Evolutionary conservation across 1,140 invertebrate genomes (phyloP), one percentile per base, ranked within the genome.

Genomic region (Neoseiulus cucumeris): DNA sequence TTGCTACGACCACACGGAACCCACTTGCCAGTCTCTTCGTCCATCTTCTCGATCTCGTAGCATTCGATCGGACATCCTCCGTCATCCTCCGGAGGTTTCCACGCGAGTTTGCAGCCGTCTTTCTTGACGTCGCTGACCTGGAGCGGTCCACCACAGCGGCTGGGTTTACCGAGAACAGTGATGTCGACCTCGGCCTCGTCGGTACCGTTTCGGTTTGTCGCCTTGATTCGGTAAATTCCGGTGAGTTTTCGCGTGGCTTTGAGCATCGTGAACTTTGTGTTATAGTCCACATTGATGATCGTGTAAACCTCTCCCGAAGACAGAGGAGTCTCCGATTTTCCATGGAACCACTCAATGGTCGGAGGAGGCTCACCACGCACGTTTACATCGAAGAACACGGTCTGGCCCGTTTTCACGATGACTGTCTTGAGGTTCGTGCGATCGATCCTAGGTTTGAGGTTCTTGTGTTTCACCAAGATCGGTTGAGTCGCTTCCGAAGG

Each of bases 1-100:
- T 79, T 81, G 30, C 85, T 83, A 71, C 85, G 82, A 25, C 85
- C 90, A 72, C 88, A 91, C 7, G 89, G 86, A 51, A 93, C 80
- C 91, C 91, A 94, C 79, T 87, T 84, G 7, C 89, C 89, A 42
- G 89, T 90, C 30, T 88, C 80, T n/a, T 87, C 87, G 79, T 93
- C 89, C 66, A 93, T 80, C 78, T 97, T 97, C 77, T 97, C 93
- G 71, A 98, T 91, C 78, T 95, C 89, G 74, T 98, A 98, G 73
- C 91, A 91, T 70, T 93, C 92, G 71, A 97, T 84, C 42, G 89
- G 88, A 22, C 82, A 75, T 22, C 92, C 92, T 66, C 92, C 92
- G 72, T 93, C 89, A 74, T 93, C 89, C 66, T 90, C 87, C 1
- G 80, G 74, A 76, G 91, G 90, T 73, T 94, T 83, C 91, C 92